These are phyloP conservation scores for Girardinus metallicus DNA, from an alignment of 2,797 vertebrate species.

Conservation along the genomic window DNA sequence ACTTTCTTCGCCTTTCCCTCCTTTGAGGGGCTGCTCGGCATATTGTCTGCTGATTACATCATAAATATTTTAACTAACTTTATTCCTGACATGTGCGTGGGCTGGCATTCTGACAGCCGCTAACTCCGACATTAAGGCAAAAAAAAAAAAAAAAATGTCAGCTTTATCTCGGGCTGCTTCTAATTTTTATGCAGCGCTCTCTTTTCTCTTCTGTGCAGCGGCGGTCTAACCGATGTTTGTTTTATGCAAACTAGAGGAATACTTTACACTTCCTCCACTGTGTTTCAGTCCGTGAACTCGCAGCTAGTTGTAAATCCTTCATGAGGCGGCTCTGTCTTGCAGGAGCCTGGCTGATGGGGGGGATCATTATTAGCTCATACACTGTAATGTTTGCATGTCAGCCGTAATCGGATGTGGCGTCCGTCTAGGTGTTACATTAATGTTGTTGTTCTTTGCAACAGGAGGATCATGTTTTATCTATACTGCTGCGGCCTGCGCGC, in stretches of 20 bases:
- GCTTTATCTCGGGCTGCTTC: constrained; percentile 36
- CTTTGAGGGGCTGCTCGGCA: constrained; percentile 34
- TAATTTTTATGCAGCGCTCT: constrained; percentile 26
- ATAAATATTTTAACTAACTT: constrained; percentile 68
- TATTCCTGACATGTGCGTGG: constrained; percentile 57
- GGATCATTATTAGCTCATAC: constrained; percentile 71
- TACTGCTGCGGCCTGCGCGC: constrained; percentile 50
- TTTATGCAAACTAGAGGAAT: constrained; percentile 44
- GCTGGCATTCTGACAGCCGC: constrained; percentile 26
- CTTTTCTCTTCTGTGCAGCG: constrained; percentile 13
- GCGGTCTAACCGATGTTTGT: constrained; percentile 32
- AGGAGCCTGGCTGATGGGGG: constrained; percentile 48
- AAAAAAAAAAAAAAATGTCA: constrained; percentile 18
- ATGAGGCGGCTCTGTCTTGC: constrained; percentile 20
- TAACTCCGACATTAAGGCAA: constrained; percentile 38
- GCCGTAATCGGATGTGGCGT: constrained; percentile 65
- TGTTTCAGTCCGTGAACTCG: constrained; percentile 37
- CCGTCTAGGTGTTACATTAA: constrained; percentile 73
- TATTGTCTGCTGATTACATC: constrained; percentile 70
- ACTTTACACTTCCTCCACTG: constrained; percentile 29
- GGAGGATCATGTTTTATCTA: constrained; percentile 65
- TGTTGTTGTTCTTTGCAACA: constrained; percentile 68
- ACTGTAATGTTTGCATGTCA: constrained; percentile 58
- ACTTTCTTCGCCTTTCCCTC: constrained; percentile 38
- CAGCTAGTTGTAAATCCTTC: constrained; percentile 50